Evolutionary conservation across 2,113 vertebrate species (phyloP), one percentile per base, ranked within the genome.

Genomic region (Aphyosemion australe): DNA sequence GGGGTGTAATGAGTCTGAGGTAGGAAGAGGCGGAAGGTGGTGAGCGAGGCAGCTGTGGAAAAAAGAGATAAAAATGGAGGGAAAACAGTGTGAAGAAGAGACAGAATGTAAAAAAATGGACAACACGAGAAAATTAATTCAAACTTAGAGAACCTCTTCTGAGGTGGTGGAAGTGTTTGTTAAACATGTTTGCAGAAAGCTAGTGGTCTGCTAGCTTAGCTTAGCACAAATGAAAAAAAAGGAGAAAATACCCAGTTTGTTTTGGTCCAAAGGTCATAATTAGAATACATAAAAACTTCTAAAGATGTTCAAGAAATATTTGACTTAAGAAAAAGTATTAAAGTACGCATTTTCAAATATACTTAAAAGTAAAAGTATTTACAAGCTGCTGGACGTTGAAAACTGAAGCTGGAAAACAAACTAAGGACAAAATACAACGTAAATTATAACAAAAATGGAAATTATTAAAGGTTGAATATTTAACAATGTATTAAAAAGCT

Each of bases 1-100:
- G 79, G 82, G 84, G 82, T 74, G 85, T 87, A 89, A 88, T 88
- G 85, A 89, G 80, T 86, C 79, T 72, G 79, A 80, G 70, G 77
- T 74, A 77, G 69, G 67, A 80, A 71, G 71, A 66, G 54, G 69
- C 58, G 47, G 71, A 18, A 68, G 63, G 59, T 11, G 75, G 58
- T 68, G 64, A 63, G 67, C 6, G 48, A 64, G 70, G 50, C 19
- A 61, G 65, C 57, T 74, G 60, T 73, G 62, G 51, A 69, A 46
- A 65, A 37, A 37, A 8, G 48, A 20, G 55, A 60, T 42, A 60
- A 34, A 59, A 56, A 46, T 45, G 41, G 45, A 53, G 19, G 43
- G 58, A 45, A 72, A 49, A 47, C 12, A 42, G 32, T 48, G 26
- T 16, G 37, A 57, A 64, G 42, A n/a, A n/a, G 10, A 71, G 31